A percentile compares a stretch with the other conserved stretches of the same genome.
Evolutionary conservation across 2,113 vertebrate genomes (phyloP).

Genomic region (Urocynchramus pylzowi): DNA sequence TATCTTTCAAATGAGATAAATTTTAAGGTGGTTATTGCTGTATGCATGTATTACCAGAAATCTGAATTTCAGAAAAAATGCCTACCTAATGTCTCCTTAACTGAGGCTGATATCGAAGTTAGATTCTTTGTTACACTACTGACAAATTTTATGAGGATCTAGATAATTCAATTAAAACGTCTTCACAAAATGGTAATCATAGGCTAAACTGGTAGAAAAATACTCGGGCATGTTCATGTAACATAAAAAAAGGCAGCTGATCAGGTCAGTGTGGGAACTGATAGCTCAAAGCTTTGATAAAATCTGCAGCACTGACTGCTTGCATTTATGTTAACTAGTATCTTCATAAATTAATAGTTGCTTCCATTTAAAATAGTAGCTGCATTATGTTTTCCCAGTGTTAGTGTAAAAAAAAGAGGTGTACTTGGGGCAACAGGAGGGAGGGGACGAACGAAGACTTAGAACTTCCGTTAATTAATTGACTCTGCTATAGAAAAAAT

Average conservation of each 20-base stretch:
- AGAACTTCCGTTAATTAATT: neutral
- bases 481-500: neutral
- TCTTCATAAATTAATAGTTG: neutral
- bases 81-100: neutral
- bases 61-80: neutral
- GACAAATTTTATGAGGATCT: neutral
- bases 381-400: neutral
- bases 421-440: neutral
- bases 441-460: neutral
- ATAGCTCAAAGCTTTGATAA: neutral
- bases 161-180: neutral
- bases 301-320: neutral
- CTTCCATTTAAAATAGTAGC: neutral
- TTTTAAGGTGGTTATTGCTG: neutral
- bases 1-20: neutral
- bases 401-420: neutral
- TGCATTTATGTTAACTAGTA: neutral
- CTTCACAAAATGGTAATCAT: neutral
- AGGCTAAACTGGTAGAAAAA: neutral
- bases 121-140: neutral
- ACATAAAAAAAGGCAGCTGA: neutral
- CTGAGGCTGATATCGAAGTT: neutral
- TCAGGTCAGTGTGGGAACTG: neutral
- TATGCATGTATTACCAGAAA: neutral
- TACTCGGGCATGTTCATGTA: neutral